Base-by-base conservation (phyloP, 2,797 vertebrate species). In the Bufotes viridis region DNA sequence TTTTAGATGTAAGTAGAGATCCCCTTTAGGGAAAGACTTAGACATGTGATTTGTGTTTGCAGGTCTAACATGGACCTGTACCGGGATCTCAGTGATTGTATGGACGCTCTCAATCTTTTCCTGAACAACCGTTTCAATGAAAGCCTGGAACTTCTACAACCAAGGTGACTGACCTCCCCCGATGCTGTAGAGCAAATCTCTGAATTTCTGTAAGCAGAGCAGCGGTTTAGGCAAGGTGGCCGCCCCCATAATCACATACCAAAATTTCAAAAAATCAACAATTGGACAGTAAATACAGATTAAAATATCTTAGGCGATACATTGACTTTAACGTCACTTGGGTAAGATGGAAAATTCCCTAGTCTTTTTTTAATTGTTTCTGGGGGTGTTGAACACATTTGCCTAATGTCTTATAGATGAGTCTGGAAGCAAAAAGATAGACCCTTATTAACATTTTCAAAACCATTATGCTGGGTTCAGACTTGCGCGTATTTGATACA, bases 71-170 rank as follows among this genome's bases (percentile, higher is more conserved):
- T 93, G 91, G 94, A 92, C 90, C 92, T 97, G 55, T 93, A 94
- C 78, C 92, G 92, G 88, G 93, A 92, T 87, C 93, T 97, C 89
- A 94, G 95, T 26, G 95, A 97, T 90, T 97, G 96, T 18, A 96
- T 96, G 94, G 96, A 96, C 87, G 96, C 96, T 14, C 81, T 97
- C 92, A 95, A 96, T 89, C 94, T 96, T 87, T 97, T 97, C 91
- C 95, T 97, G 86, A 95, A 95, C 93, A 97, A 97, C 93, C 95
- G 93, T 90, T 97, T 97, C 92, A 94, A 57, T 0, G 95, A 97
- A 93, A 96, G 96, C 90, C 92, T 97, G 91, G 95, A 96, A 63
- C 94, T 90, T 90, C 94, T 97, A 84, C 93, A 89, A 60, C 96
- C 96, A 83, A 94, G 95, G 96, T 97, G 34, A 88, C 87, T 2